These are phyloP conservation scores for Epinephelus cyanopodus DNA, from an alignment of 2,113 vertebrate genomes.

Conservation along the genomic window DNA sequence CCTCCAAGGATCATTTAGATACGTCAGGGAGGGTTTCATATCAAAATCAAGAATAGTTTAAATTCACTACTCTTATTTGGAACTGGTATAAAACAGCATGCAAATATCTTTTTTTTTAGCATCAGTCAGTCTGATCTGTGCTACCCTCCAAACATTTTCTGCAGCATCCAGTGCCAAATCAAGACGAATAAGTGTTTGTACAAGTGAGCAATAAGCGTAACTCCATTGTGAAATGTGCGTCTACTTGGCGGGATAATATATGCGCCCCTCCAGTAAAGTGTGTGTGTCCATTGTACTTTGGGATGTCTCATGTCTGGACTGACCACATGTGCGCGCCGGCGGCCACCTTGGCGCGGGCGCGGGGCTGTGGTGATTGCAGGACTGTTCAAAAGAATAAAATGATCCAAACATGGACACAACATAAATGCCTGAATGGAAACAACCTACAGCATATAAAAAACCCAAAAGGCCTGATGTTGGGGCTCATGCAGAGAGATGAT, in stretches of 20 bases:
- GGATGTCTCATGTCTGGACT: slow-evolving; percentile 64
- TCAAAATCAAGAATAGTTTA: background rate
- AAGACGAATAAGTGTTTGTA: background rate
- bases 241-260: slow-evolving; percentile 27
- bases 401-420: background rate
- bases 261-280: slow-evolving; percentile 6
- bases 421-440: background rate
- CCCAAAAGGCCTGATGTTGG: no score
- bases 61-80: background rate
- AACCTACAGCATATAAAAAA: background rate
- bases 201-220: background rate
- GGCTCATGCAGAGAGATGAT: background rate
- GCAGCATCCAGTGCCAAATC: background rate
- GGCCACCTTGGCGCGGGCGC: slow-evolving; percentile 38
- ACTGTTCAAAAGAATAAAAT: background rate
- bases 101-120: background rate
- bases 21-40: background rate
- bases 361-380: slow-evolving; percentile 5
- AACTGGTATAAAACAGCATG: background rate
- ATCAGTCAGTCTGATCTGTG: background rate
- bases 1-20: slow-evolving; percentile 9
- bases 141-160: background rate
- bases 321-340: slow-evolving; percentile 56
- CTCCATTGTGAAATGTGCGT: slow-evolving; percentile 7
- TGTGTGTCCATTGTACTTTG: slow-evolving; percentile 43